These are phyloP conservation scores for Stigmatopora argus DNA, from an alignment of 2,113 vertebrate species.

Conservation along the genomic window DNA sequence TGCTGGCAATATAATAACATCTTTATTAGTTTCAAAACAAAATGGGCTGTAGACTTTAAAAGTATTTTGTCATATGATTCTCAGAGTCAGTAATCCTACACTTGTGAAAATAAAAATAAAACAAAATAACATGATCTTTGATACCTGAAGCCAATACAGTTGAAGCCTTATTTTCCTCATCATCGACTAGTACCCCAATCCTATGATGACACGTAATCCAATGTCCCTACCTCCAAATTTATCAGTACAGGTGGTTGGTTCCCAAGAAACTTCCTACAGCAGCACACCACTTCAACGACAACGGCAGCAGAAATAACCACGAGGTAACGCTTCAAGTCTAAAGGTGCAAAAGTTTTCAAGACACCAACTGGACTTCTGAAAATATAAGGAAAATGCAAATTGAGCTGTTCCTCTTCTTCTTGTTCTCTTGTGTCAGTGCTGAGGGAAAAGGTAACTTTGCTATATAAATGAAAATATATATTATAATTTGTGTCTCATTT, in stretches of 20 bases:
- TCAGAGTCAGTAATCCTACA: too few relatives aligned
- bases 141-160: too few relatives aligned
- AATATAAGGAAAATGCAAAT: constrained; percentile 38
- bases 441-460: constrained; percentile 54
- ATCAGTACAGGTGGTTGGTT: constrained; percentile 68
- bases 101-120: too few relatives aligned
- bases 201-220: constrained; percentile 67
- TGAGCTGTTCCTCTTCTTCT: constrained; percentile 37
- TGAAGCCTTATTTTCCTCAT: neutral
- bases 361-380: neutral
- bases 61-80: too few relatives aligned
- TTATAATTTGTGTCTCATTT: neutral
- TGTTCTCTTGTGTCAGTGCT: constrained; percentile 39
- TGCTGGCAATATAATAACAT: neutral
- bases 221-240: constrained; percentile 24
- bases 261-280: constrained; percentile 63
- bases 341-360: constrained; percentile 5
- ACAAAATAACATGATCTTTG: too few relatives aligned
- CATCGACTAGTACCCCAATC: constrained; percentile 3
- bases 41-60: too few relatives aligned
- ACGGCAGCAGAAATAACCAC: neutral
- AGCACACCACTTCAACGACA: constrained; percentile 4
- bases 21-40: too few relatives aligned
- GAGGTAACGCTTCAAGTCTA: constrained; percentile 11
- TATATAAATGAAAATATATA: neutral